Base-by-base conservation (phyloP, 2,113 vertebrate species). In the Eidolon helvum region DNA sequence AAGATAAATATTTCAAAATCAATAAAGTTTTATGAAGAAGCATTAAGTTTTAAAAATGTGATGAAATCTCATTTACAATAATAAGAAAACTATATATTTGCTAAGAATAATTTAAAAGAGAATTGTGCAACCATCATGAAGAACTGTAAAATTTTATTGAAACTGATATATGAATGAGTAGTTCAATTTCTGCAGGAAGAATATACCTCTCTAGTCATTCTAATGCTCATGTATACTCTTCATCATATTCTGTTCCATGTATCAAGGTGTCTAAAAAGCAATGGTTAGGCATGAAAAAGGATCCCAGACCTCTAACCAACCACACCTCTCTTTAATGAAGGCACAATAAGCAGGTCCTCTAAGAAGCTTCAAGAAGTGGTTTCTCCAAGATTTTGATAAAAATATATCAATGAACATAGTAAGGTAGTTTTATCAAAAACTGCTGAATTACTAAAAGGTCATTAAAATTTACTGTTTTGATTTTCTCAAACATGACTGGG, bases 1-100 rank as follows among this genome's bases (percentile, higher is more conserved):
- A 85, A 72, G n/a, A 86, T 86, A 83, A 95, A 84, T 59, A 86
- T 2, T 75, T 95, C 24, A 19, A 90, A 87, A 57, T 84, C 33
- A 71, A 43, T 40, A 59, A 14, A 38, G 48, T 63, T 87, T 71
- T 77, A n/a, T 50, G 24, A 45, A 28, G 35, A 55, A 87, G 86
- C 19, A 50, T 26, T 86, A 12, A 24, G 7, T 33, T 71, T 87
- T 33, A 28, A 38, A 90, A 87, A 63, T 59, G 22, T 24, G 16
- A 24, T 43, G 4, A 63, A 40, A 74, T 96, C 33, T 6, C 26
- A 19, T 59, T 65, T 86, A 89, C n/a, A 69, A 5, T 53, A 59
- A 59, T 38, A 38, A 72, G 19, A 48, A 84, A 77, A 30, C 61
- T 40, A 61, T 50, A 2, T 21, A 24, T 75, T 90, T 71, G 33